Evolutionary conservation across 2,797 vertebrate species (phyloP).

Genomic region (Epinephelus coioides): DNA sequence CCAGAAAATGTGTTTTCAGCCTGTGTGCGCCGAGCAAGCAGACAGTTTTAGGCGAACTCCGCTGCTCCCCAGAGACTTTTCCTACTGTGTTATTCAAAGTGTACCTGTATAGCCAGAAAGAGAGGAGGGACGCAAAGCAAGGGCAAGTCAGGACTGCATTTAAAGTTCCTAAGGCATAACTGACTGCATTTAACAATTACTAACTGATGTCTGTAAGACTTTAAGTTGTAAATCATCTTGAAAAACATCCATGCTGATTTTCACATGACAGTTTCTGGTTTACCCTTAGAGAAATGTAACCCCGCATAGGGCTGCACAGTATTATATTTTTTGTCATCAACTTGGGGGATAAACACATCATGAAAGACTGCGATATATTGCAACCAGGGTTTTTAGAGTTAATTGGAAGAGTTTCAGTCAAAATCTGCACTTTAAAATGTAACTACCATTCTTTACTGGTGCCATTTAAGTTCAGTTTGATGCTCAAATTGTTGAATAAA

Average conservation of each 20-base stretch:
- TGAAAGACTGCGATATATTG: too few relatives aligned
- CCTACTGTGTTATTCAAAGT: conserved; percentile 36
- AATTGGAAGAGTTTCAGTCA: too few relatives aligned
- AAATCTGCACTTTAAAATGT: too few relatives aligned
- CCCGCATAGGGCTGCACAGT: too few relatives aligned
- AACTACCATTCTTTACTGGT: too few relatives aligned
- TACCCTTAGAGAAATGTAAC: background rate
- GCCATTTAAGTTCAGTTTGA: too few relatives aligned
- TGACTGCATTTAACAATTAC: conserved; percentile 44
- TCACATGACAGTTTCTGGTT: background rate
- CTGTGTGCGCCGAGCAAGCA: conserved; percentile 45
- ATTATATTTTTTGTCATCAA: too few relatives aligned
- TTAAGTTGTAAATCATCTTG: conserved; percentile 29
- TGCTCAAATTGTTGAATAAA: too few relatives aligned
- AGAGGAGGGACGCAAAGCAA: conserved; percentile 25
- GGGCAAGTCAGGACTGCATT: conserved; percentile 61
- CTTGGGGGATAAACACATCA: too few relatives aligned
- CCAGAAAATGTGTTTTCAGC: conserved; percentile 64
- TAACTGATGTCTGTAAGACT: conserved; percentile 22
- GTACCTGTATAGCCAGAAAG: conserved; percentile 46
- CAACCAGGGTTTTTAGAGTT: too few relatives aligned
- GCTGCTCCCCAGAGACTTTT: conserved; percentile 54
- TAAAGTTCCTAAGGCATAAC: conserved; percentile 66
- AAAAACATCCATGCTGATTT: conserved; percentile 15
- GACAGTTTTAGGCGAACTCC: conserved; percentile 65